Evolutionary conservation across 2,888 invertebrate species (phyloP), one percentile per base, ranked within the genome.

Genomic region (Carcina quercana): DNA sequence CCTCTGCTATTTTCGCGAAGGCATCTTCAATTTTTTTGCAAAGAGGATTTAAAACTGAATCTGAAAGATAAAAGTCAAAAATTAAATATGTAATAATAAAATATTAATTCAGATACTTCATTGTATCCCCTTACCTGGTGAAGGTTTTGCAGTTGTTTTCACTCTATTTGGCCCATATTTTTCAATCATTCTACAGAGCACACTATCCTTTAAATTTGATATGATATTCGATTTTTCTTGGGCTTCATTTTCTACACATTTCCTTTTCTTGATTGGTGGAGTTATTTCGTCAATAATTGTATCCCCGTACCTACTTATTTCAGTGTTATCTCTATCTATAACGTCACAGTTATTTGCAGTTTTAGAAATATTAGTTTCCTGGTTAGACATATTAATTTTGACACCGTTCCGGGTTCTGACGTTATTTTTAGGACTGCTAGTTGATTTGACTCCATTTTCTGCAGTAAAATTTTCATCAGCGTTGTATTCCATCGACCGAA

Each of bases 161-260:
- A 24, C 24, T 24, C 20, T 20, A 10, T 20, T 20, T 8, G 7
- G 12, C 6, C 62, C 69, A 56, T 72, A 59, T 50, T 66, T 74
- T 25, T 69, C 55, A 39, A 80, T 45, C 63, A 70, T 67, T 20
- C 34, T 40, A 50, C 72, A 74, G 20, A 80, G 45, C 35, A 74
- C 53, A 38, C 69, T 70, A 10, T 70, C 49, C 35, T 57, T 53
- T 26, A 52, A 48, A 26, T 43, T 22, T 20, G 14, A 28, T 32
- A n/a, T 37, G 32, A 13, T 34, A n/a, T n/a, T n/a, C n/a, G n/a
- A n/a, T n/a, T n/a, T n/a, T n/a, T n/a, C n/a, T n/a, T n/a, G n/a
- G n/a, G n/a, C n/a, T n/a, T n/a, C n/a, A n/a, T n/a, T n/a, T n/a
- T n/a, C n/a, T n/a, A n/a, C n/a, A n/a, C n/a, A n/a, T n/a, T n/a